phyloP scores from a whole-genome alignment of 2,113 vertebrate species.

The Takifugu flavidus region DNA sequence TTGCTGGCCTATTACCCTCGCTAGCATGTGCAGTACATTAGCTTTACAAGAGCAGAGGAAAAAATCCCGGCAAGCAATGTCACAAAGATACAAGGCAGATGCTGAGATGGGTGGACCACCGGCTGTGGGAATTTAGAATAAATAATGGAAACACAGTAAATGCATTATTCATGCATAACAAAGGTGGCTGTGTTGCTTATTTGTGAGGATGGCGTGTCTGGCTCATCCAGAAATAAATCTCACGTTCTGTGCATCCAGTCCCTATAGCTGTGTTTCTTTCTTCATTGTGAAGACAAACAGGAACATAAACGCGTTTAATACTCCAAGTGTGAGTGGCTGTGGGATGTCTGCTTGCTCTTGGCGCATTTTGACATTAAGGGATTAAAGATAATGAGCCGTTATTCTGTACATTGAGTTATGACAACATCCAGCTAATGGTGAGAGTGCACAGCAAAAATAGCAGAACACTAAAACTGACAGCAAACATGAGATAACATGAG shows the following conservation, averaged over 20 bases:
- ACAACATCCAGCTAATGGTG: neutral
- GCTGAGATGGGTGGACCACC: slow-evolving; percentile 13
- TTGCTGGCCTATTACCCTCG: slow-evolving; percentile 10
- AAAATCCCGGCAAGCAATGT: slow-evolving; percentile 24
- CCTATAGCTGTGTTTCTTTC: too few species aligned
- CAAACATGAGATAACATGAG: too few species aligned
- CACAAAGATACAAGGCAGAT: slow-evolving; percentile 27
- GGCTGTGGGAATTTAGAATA: slow-evolving; percentile 35
- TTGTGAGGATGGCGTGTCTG: slow-evolving; percentile 19
- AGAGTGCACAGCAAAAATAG: too few species aligned
- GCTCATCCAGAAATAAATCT: too few species aligned
- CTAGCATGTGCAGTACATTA: slow-evolving; percentile 28
- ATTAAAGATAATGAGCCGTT: slow-evolving; percentile 1
- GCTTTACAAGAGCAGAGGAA: slow-evolving; percentile 12
- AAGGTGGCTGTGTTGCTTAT: slow-evolving; percentile 18
- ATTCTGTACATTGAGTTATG: neutral
- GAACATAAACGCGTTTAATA: too few species aligned
- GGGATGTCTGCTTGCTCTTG: neutral
- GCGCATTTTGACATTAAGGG: slow-evolving; percentile 10
- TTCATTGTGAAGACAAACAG: too few species aligned
- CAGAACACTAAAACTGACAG: too few species aligned
- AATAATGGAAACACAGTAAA: slow-evolving; percentile 46
- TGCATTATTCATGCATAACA: slow-evolving; percentile 46
- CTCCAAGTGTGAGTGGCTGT: slow-evolving; percentile 7
- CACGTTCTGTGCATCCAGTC: too few species aligned